A percentile compares a stretch with the other conserved stretches of the same genome.
Evolutionary conservation across 2,113 vertebrate genomes (phyloP).

Genomic region (Kryptolebias marmoratus): DNA sequence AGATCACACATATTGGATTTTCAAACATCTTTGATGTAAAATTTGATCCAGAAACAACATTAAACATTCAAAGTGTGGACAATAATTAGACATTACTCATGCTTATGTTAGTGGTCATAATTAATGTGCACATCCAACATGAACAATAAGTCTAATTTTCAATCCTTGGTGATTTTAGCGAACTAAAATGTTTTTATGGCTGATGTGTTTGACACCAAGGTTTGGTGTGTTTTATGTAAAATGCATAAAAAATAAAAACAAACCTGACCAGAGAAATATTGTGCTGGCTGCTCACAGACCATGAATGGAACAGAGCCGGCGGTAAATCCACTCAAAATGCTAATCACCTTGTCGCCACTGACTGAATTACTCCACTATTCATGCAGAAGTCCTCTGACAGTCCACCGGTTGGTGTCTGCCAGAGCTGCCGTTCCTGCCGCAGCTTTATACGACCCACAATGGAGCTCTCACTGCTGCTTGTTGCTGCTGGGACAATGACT

Average conservation of each 20-base stretch:
- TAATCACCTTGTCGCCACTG: conserved; percentile 36
- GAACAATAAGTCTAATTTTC: neutral
- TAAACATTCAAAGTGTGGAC: too few species aligned
- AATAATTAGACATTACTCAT: too few species aligned
- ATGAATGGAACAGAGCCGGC: conserved; percentile 17
- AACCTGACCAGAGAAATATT: neutral
- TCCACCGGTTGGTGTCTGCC: conserved; percentile 36
- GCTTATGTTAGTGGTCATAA: too few species aligned
- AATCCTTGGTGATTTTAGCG: neutral
- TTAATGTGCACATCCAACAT: neutral
- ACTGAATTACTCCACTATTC: conserved; percentile 54
- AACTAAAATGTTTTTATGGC: neutral
- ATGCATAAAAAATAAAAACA: neutral
- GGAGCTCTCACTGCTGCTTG: conserved; percentile 34
- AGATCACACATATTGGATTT: too few species aligned
- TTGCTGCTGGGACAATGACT: conserved; percentile 51
- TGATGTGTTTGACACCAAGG: too few species aligned
- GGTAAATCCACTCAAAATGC: conserved; percentile 56
- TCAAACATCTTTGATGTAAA: too few species aligned
- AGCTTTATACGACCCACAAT: conserved; percentile 57
- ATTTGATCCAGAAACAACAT: too few species aligned
- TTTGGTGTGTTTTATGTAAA: neutral
- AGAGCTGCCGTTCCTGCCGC: conserved; percentile 59
- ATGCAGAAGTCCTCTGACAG: conserved; percentile 10
- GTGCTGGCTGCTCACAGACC: conserved; percentile 31